Percentiles rank a stretch among this genome's conserved stretches.
Evolutionary conservation across 1,140 invertebrate genomes (phyloP).

Genomic region (Ceratosolen fusciceps): DNA sequence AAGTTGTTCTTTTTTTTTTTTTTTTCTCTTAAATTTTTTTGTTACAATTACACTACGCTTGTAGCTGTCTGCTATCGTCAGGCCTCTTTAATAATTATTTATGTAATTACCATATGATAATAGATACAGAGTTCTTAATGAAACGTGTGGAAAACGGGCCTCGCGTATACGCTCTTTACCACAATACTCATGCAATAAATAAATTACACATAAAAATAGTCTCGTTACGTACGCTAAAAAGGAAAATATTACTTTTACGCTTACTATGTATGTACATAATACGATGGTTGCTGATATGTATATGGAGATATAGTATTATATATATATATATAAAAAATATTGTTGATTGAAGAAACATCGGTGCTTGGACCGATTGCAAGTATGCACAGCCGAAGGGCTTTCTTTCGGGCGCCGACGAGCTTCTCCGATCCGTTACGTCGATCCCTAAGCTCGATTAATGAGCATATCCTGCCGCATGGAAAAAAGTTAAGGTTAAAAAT

Average conservation of each 20-base stretch:
- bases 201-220: conserved; percentile 13
- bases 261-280: conserved; percentile 17
- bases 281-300: conserved; percentile 2
- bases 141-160: too few species aligned
- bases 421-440: too few species aligned
- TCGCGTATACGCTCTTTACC: conserved; percentile 7
- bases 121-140: too few species aligned
- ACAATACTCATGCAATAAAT: conserved; percentile 33
- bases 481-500: neutral
- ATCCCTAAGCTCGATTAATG: too few species aligned
- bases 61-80: neutral
- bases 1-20: too few species aligned
- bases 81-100: conserved; percentile 16
- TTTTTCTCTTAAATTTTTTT: too few species aligned
- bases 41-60: neutral
- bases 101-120: too few species aligned
- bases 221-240: conserved; percentile 21
- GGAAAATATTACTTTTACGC: neutral
- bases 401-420: too few species aligned
- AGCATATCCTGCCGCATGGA: too few species aligned
- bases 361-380: too few species aligned
- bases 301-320: neutral
- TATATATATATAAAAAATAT: neutral
- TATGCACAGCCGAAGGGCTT: too few species aligned
- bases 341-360: neutral